Evolutionary conservation across 2,113 vertebrate species (phyloP), one percentile per base, ranked within the genome.

Genomic region (Rhizomys pruinosus): DNA sequence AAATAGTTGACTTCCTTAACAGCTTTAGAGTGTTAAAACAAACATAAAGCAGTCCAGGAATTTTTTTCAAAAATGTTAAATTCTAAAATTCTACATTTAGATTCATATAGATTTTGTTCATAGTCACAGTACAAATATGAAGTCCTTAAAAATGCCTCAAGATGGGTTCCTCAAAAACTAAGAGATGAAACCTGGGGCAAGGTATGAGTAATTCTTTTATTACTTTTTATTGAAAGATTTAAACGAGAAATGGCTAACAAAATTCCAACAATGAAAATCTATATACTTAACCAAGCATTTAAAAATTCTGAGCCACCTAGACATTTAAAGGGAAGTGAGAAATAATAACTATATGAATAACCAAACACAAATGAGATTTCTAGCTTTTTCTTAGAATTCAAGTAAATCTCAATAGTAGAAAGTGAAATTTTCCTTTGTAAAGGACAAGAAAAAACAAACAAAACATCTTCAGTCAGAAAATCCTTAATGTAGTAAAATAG

Each of bases 381-480:
- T 61, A 89, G 25, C 89, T 90, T 89, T 90, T 89, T 93, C 94
- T 89, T 29, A 73, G 69, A 81, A 95, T 95, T 85, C 27, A n/a
- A 90, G 73, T 23, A 80, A 85, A 90, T 81, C 63, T 85, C 25
- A 80, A 72, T 25, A 89, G 29, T 29, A 91, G n/a, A 76, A 29
- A 15, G 19, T 22, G 55, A 66, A 71, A 69, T 34, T 81, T 73
- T 73, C 32, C 57, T 87, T 68, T 42, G 87, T 68, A 44, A 80
- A 74, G 44, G 92, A 94, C 91, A 12, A 91, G 64, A 84, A 29
- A 37, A 42, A 71, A 88, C 85, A 80, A n/a, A 88, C 57, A 16
- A 32, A 44, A 63, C 32, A 2, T 89, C 68, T 95, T 77, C 52
- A 34, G 27, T 55, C 76, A 73, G n/a, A 77, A 92, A 72, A 2